These are phyloP conservation scores for Eurytoma adleriae DNA, from an alignment of 2,888 invertebrate species.

Conservation along the genomic window DNA sequence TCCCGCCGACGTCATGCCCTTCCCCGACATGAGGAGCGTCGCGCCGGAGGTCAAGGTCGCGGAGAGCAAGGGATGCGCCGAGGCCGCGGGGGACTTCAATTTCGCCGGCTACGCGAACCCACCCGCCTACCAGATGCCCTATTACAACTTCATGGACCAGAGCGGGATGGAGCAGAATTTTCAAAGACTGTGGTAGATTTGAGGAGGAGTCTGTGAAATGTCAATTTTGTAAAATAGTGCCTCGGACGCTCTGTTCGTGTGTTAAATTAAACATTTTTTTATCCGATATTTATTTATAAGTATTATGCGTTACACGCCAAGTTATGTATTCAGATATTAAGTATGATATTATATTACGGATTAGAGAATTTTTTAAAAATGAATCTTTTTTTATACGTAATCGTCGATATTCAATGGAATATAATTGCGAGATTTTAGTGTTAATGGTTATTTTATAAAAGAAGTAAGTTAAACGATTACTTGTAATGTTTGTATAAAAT, in stretches of 20 bases:
- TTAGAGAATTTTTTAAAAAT: not conserved
- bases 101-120: constrained; percentile 68
- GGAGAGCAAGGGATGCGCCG: constrained; percentile 33
- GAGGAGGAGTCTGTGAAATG: not conserved
- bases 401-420: no score
- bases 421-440: not conserved
- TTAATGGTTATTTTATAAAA: not conserved
- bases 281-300: no score
- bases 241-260: no score
- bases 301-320: no score
- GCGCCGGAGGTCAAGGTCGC: constrained; percentile 57
- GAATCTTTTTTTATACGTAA: not conserved
- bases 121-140: constrained; percentile 70
- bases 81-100: constrained; percentile 64
- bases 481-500: constrained; percentile 29
- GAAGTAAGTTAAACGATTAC: constrained; percentile 10
- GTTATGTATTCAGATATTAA: not conserved
- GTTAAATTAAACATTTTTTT: no score
- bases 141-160: constrained; percentile 71
- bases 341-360: no score
- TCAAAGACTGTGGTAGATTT: constrained; percentile 68
- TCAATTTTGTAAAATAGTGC: no score
- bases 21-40: constrained; percentile 62
- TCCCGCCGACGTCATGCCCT: constrained; percentile 60
- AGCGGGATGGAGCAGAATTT: constrained; percentile 69